Percentiles rank a stretch among this genome's conserved stretches.
Conservation (phyloP, 23 tunicate species). For the Trididemnum clinides region DNA sequence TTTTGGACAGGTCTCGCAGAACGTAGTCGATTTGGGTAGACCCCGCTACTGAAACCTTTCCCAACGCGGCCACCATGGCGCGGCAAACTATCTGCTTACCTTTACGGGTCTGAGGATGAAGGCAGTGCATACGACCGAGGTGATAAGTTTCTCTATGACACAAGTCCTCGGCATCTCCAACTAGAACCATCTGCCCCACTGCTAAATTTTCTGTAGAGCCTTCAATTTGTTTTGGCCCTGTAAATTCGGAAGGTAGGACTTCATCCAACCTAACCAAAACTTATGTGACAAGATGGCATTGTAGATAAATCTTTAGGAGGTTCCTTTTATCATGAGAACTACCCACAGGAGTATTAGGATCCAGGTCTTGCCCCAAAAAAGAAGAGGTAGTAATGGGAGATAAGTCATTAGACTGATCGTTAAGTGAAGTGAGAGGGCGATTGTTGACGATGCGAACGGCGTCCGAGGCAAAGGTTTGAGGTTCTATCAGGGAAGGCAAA, state of each 20-base stretch:
- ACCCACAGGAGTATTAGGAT: not conserved
- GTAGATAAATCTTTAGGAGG: not conserved
- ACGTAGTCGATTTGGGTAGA: no score
- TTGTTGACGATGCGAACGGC: constrained; percentile 5
- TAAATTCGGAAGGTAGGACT: not conserved
- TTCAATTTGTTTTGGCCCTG: not conserved
- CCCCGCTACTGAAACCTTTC: no score
- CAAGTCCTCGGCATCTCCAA: not conserved
- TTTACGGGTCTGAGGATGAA: not conserved
- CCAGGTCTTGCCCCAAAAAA: not conserved
- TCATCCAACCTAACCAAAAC: not conserved
- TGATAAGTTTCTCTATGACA: not conserved
- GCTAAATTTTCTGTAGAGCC: not conserved
- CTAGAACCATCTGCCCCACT: not conserved
- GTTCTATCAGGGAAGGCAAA: not conserved
- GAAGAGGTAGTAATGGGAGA: not conserved
- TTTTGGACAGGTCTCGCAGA: no score
- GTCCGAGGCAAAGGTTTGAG: not conserved
- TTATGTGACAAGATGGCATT: not conserved
- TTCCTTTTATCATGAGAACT: not conserved
- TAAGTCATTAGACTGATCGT: not conserved
- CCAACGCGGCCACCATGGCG: not conserved
- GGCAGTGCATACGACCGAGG: not conserved
- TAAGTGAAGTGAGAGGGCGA: not conserved
- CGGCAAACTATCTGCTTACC: not conserved